Evolutionary conservation across 2,797 vertebrate species (phyloP).

Genomic region (Alauda arvensis): DNA sequence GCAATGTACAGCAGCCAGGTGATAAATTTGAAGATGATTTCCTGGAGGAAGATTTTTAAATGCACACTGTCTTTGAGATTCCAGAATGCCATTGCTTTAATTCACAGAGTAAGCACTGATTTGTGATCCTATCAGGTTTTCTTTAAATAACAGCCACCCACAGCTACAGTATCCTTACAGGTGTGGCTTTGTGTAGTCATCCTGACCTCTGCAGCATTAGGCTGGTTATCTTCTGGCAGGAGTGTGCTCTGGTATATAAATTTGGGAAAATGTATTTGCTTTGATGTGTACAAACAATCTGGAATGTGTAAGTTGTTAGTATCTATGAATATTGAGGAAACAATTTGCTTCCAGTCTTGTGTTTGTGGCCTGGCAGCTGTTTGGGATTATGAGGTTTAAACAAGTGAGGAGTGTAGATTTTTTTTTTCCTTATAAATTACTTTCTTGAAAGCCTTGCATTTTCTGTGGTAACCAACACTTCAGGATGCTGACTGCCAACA

Average conservation of each 20-base stretch:
- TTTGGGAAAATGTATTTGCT: not conserved
- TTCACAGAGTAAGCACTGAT: not conserved
- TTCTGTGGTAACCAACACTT: not conserved
- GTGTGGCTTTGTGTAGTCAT: not conserved
- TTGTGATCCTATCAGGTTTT: not conserved
- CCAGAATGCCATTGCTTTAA: not conserved
- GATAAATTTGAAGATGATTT: not conserved
- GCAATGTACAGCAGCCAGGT: fast-evolving
- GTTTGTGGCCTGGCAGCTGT: not conserved
- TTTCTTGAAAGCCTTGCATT: not conserved
- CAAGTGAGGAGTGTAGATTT: not conserved
- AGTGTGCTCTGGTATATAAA: not conserved
- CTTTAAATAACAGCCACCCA: not conserved
- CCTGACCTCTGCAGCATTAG: not conserved
- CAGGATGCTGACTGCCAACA: not conserved
- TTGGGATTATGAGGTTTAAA: not conserved
- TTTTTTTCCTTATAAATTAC: not conserved
- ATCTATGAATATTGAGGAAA: not conserved
- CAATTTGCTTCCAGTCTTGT: not conserved
- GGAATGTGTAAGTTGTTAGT: not conserved
- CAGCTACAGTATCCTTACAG: not conserved
- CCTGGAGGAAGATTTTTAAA: not conserved
- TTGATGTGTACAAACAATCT: not conserved
- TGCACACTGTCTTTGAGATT: not conserved
- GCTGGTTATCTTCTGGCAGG: not conserved